phyloP scores from a whole-genome alignment of 92 coral and sea anemone genomes.

The Galaxea fascicularis region DNA sequence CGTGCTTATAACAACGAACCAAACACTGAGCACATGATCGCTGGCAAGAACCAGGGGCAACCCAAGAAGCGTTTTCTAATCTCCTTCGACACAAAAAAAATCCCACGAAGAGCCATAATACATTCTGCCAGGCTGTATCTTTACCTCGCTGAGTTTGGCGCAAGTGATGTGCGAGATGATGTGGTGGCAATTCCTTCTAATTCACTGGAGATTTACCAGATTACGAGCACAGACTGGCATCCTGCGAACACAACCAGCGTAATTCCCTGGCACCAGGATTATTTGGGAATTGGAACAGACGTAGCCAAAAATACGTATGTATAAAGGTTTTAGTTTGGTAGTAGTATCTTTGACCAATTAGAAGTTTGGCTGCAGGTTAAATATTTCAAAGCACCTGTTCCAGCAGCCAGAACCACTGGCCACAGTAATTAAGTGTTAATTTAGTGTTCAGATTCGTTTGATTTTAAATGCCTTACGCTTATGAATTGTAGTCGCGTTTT shows the following conservation, averaged over 20 bases:
- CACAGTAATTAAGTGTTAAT: no score
- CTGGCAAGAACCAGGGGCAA: slow-evolving; percentile 75
- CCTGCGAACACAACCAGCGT: slow-evolving; percentile 82
- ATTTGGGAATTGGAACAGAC: slow-evolving; percentile 85
- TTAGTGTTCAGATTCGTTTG: no score
- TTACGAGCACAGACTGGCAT: slow-evolving; percentile 91
- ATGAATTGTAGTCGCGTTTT: no score
- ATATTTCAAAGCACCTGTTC: no score
- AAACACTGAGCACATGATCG: slow-evolving; percentile 69
- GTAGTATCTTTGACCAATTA: background rate
- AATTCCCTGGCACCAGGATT: slow-evolving; percentile 94
- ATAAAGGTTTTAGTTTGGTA: no score
- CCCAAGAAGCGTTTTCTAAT: slow-evolving; percentile 84
- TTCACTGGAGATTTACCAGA: slow-evolving; percentile 81
- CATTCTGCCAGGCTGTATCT: slow-evolving; percentile 84
- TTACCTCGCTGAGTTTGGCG: slow-evolving; percentile 70
- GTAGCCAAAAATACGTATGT: slow-evolving; percentile 68
- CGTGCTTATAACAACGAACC: slow-evolving; percentile 64
- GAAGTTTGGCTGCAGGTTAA: no score
- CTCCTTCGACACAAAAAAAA: slow-evolving; percentile 78
- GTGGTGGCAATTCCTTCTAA: slow-evolving; percentile 62
- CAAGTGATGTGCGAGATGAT: slow-evolving; percentile 41
- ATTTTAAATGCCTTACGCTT: background rate
- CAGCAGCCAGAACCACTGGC: no score
- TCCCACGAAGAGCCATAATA: slow-evolving; percentile 76